Evolutionary conservation across 2,888 invertebrate species (phyloP).

Genomic region (Drosophila longiperda): DNA sequence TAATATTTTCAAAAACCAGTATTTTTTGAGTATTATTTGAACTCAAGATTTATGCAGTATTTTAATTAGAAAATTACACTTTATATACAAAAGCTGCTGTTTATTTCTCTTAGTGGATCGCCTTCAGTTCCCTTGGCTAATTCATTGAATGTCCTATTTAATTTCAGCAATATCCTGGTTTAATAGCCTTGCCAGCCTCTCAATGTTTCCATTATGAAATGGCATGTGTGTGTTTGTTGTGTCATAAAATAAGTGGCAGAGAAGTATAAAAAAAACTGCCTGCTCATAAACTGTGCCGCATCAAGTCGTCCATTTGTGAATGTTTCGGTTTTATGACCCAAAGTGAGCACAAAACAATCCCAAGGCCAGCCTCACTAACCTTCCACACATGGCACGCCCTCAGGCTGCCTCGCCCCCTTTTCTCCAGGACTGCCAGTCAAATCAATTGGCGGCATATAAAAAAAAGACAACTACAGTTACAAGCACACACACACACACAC

Average conservation of each 20-base stretch:
- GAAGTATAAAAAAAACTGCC: constrained; percentile 28
- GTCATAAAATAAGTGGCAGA: constrained; percentile 50
- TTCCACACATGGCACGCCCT: not conserved
- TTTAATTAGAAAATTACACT: not conserved
- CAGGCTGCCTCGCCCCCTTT: not conserved
- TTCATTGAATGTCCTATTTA: constrained; percentile 60
- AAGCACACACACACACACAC: constrained; percentile 9
- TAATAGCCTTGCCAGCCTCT: constrained; percentile 35
- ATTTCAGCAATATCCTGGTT: constrained; percentile 69
- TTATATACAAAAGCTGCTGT: not conserved
- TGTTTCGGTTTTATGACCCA: constrained; percentile 65
- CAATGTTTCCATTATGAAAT: constrained; percentile 29
- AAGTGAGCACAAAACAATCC: constrained; percentile 56
- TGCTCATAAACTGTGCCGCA: constrained; percentile 62
- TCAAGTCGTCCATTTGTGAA: constrained; percentile 52
- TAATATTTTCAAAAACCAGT: not conserved
- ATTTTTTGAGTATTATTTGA: not conserved
- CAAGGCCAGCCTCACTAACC: constrained; percentile 27
- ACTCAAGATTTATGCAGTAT: not conserved
- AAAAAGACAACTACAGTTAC: constrained; percentile 38
- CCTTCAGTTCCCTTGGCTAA: constrained; percentile 30
- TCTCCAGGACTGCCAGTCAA: constrained; percentile 51
- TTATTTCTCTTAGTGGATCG: not conserved
- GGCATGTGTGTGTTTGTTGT: constrained; percentile 31
- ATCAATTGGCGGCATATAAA: constrained; percentile 72